phyloP scores from a whole-genome alignment of 2,888 invertebrate species.

The Apotomis betuletana region DNA sequence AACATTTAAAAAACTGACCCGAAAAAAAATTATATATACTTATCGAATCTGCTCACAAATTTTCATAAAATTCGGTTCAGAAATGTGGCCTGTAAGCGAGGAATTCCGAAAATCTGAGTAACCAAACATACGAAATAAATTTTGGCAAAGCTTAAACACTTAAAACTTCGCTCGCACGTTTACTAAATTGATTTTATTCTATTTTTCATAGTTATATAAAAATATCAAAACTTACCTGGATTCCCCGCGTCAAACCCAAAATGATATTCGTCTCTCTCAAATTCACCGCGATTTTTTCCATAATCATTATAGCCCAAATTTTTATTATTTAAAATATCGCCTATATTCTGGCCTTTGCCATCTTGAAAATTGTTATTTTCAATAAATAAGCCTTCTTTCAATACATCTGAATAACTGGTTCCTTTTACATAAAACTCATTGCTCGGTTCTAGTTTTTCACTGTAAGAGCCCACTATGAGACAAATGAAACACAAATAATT shows the following conservation, averaged over 20 bases:
- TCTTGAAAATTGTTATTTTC: background rate
- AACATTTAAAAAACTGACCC: too few species aligned
- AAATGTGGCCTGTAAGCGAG: too few species aligned
- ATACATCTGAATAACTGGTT: background rate
- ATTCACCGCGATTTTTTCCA: background rate
- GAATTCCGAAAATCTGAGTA: too few species aligned
- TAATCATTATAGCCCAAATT: background rate
- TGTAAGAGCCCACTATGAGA: background rate
- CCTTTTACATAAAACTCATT: background rate
- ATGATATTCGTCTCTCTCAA: background rate
- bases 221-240: conserved; percentile 17
- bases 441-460: background rate
- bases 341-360: background rate
- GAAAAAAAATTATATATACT: too few species aligned
- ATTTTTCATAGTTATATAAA: too few species aligned
- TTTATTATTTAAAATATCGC: background rate
- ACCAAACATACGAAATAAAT: too few species aligned
- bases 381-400: background rate
- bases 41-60: too few species aligned
- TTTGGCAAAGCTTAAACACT: too few species aligned
- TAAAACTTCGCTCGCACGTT: too few species aligned
- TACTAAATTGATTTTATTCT: too few species aligned
- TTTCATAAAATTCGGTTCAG: too few species aligned
- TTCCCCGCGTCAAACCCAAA: conserved; percentile 16
- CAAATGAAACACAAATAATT: background rate